phyloP scores from a whole-genome alignment of 2,888 invertebrate genomes.

The Pseudococcus jackbeardsleyi region DNA sequence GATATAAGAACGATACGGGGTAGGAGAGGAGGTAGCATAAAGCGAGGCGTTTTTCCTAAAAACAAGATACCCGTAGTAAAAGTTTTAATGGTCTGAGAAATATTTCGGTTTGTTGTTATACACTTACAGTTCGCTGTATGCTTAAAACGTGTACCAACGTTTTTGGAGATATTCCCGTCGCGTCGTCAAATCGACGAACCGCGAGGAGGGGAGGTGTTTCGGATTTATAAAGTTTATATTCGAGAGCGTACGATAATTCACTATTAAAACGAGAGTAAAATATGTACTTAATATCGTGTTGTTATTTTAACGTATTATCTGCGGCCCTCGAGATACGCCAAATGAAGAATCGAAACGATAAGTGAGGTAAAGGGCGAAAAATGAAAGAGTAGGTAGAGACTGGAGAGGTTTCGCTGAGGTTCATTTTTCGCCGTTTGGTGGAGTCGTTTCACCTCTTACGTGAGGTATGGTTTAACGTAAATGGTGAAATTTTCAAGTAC shows the following conservation, averaged over 20 bases:
- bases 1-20: background rate
- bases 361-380: too few species aligned
- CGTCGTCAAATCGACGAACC: background rate
- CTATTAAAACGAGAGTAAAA: slow-evolving; percentile 40
- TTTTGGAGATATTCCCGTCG: background rate
- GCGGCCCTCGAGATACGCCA: background rate
- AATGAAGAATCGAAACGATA: background rate
- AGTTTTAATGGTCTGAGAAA: slow-evolving; percentile 42
- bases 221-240: slow-evolving; percentile 41
- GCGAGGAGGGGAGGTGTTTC: background rate
- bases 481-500: slow-evolving; percentile 1
- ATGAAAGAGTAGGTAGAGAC: background rate
- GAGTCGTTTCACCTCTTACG: background rate
- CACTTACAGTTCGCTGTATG: background rate
- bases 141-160: background rate
- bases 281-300: slow-evolving; percentile 35
- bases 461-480: background rate
- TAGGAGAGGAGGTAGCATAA: background rate
- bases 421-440: too few species aligned
- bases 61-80: slow-evolving; percentile 33
- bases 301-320: background rate
- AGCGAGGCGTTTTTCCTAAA: slow-evolving; percentile 8
- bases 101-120: slow-evolving; percentile 32
- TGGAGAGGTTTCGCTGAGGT: background rate
- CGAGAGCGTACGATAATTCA: slow-evolving; percentile 39